Evolutionary conservation across 2,888 invertebrate genomes (phyloP), one percentile per base, ranked within the genome.

Genomic region (Phortica okadai): DNA sequence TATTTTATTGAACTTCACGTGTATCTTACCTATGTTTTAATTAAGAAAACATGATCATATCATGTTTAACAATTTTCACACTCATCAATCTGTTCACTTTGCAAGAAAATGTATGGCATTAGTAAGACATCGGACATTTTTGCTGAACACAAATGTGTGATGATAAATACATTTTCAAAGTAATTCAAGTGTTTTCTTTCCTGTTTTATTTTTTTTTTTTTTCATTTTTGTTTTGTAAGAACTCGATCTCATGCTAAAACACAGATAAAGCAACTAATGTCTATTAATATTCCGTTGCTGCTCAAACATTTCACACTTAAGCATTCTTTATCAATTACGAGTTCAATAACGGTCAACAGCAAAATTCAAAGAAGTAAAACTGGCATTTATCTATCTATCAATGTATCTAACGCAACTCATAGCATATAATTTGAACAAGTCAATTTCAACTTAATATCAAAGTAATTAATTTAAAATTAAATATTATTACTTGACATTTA

Each of bases 291-390:
- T 66, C 66, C 33, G 66, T 42, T 8, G 66, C 66, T 42, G 33
- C 45, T 8, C 10, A 10, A 45, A 59, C 59, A 59, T 21, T 59
- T 59, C 59, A 21, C 16, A 59, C 21, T 59, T 21, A 59, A 59
- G 74, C 83, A 84, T 82, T 87, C 80, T 81, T 78, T 80, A 75
- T 75, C 77, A 79, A 81, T 86, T 80, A 84, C 88, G 81, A 82
- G 89, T 89, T 88, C 89, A 89, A 87, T 88, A 81, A 82, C 88
- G 88, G 89, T 89, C 88, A 86, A 64, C 16, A 33, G 64, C 33
- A 11, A 66, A 14, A 66, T 70, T 54, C 70, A 54, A 84, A 82
- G 84, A 84, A 88, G 77, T 78, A 72, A 79, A 78, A 78, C 80
- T 85, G 88, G 80, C 85, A 85, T 85, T 88, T 88, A 73, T 72